Conservation (phyloP, 1,140 invertebrate species). For the Dinothrombium tinctorium region DNA sequence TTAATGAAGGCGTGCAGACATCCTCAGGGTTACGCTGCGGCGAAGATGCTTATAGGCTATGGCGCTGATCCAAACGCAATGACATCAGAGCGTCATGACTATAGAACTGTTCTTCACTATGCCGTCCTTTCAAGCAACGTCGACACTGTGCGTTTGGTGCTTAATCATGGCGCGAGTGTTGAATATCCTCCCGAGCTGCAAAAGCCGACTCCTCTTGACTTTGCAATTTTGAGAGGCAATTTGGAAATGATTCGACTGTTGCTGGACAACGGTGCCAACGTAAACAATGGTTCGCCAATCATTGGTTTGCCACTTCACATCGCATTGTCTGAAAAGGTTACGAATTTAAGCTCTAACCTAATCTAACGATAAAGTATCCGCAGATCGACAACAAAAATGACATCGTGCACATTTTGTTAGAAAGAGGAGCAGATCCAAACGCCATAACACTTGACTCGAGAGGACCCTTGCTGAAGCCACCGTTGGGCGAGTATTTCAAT, state of each 20-base stretch:
- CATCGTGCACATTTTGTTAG: no score
- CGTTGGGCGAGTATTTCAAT: no score
- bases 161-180: constrained; percentile 50
- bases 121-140: constrained; percentile 55
- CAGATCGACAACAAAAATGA: no score
- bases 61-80: constrained; percentile 59
- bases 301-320: constrained; percentile 63
- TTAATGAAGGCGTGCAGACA: constrained; percentile 62
- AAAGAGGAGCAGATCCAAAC: no score
- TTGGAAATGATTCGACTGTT: constrained; percentile 33
- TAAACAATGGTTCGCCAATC: constrained; percentile 53
- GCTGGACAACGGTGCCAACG: constrained; percentile 37
- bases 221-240: constrained; percentile 54
- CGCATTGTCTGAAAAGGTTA: constrained; percentile 45
- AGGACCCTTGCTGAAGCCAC: no score
- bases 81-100: constrained; percentile 47
- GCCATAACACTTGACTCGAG: no score
- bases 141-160: constrained; percentile 47
- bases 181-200: constrained; percentile 38
- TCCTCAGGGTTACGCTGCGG: constrained; percentile 47
- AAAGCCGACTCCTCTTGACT: constrained; percentile 55
- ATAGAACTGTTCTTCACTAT: constrained; percentile 57
- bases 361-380: no score
- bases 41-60: constrained; percentile 44
- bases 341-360: constrained; percentile 7